Evolutionary conservation across 2,888 invertebrate species (phyloP).

Genomic region (Agrochola circellaris): DNA sequence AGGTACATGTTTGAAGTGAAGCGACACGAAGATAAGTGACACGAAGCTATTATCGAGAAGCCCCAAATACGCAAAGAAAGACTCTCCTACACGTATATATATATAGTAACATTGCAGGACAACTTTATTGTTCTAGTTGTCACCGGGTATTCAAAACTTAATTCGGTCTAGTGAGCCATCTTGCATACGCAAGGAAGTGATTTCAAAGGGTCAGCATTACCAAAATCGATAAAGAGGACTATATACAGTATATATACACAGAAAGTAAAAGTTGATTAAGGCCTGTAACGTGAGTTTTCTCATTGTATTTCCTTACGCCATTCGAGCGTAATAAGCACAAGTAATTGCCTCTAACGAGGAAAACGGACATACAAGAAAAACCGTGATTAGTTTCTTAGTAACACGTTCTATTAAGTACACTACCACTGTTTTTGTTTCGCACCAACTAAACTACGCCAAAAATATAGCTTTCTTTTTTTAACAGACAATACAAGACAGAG

Average conservation of each 20-base stretch:
- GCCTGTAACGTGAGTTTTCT: slow-evolving; percentile 4
- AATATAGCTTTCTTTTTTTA: not conserved
- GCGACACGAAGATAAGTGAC: too few species aligned
- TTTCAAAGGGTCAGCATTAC: not conserved
- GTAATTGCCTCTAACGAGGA: slow-evolving; percentile 42
- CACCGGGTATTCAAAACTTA: not conserved
- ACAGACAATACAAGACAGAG: not conserved
- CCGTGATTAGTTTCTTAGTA: slow-evolving; percentile 38
- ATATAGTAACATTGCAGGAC: too few species aligned
- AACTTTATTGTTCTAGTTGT: too few species aligned
- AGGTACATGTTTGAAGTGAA: too few species aligned
- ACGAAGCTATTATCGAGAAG: too few species aligned
- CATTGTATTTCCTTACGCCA: slow-evolving; percentile 2
- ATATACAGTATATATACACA: not conserved
- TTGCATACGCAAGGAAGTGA: too few species aligned
- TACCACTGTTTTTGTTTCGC: not conserved
- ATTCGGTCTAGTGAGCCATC: not conserved
- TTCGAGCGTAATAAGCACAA: slow-evolving; percentile 13
- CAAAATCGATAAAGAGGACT: not conserved
- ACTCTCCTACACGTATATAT: too few species aligned
- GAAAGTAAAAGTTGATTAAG: slow-evolving; percentile 8
- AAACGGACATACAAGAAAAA: slow-evolving; percentile 29
- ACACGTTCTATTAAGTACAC: slow-evolving; percentile 22
- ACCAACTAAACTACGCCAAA: not conserved
- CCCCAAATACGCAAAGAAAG: too few species aligned